phyloP scores from a whole-genome alignment of 2,888 invertebrate genomes.

The Cheilosia vernalis region DNA sequence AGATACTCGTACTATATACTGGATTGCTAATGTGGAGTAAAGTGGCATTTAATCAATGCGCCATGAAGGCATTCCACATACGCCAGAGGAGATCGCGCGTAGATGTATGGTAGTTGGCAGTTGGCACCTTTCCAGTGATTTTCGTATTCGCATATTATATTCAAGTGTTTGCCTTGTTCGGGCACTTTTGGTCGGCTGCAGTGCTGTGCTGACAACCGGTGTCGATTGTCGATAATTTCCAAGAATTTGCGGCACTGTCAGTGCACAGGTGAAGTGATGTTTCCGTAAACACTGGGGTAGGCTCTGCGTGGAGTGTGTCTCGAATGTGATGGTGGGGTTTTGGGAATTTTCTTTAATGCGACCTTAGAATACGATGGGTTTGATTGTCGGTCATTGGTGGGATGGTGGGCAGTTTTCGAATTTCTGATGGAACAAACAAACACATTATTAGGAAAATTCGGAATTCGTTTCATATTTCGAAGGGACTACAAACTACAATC shows the following conservation, averaged over 20 bases:
- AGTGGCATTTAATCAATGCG: conserved; percentile 73
- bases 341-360: conserved; percentile 32
- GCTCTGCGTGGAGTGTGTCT: conserved; percentile 2
- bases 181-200: conserved; percentile 41
- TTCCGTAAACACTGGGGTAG: conserved; percentile 60
- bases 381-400: neutral
- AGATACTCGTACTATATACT: conserved; percentile 39
- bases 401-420: neutral
- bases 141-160: neutral
- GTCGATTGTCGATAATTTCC: conserved; percentile 72
- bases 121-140: conserved; percentile 63
- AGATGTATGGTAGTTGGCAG: conserved; percentile 44
- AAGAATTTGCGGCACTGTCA: conserved; percentile 74
- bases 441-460: too few relatives aligned
- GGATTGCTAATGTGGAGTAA: conserved; percentile 67
- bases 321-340: conserved; percentile 22
- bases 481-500: too few relatives aligned
- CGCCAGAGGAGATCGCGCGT: conserved; percentile 56
- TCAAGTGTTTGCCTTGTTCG: conserved; percentile 33
- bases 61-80: conserved; percentile 68
- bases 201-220: conserved; percentile 68
- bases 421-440: too few relatives aligned
- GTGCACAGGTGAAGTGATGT: conserved; percentile 56
- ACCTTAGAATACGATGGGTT: neutral
- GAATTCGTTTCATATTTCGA: too few relatives aligned